A percentile compares a stretch with the other conserved stretches of the same genome.
These are phyloP conservation scores for Lysandra bellargus DNA, from an alignment of 2,888 invertebrate genomes.

Conservation along the genomic window DNA sequence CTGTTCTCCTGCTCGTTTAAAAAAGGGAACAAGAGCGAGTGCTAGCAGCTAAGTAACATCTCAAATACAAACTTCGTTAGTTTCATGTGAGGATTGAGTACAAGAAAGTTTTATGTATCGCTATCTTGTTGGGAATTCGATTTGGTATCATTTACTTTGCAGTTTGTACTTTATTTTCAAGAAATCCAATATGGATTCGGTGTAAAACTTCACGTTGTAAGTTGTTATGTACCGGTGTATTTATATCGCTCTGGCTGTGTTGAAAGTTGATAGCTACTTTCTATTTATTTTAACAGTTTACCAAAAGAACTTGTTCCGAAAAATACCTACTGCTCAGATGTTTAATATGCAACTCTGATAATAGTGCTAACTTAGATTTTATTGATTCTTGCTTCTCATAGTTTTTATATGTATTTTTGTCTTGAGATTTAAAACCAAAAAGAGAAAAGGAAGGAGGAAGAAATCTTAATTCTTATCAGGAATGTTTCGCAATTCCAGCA, in stretches of 20 bases:
- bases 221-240: not conserved
- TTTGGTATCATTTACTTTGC: slow-evolving; percentile 29
- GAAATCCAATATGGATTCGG: not conserved
- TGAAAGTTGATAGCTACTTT: not conserved
- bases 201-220: not conserved
- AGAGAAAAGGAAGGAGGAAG: not conserved
- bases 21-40: slow-evolving; percentile 21
- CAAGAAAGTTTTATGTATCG: slow-evolving; percentile 28
- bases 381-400: no score
- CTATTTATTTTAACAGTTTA: not conserved
- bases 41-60: slow-evolving; percentile 19
- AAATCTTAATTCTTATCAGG: not conserved
- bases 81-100: slow-evolving; percentile 29
- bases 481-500: slow-evolving; percentile 36
- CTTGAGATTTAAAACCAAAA: not conserved
- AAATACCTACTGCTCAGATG: not conserved
- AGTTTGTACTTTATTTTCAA: slow-evolving; percentile 9
- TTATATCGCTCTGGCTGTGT: no score
- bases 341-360: no score
- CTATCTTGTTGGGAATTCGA: slow-evolving; percentile 27
- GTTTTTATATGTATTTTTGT: no score
- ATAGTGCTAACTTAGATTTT: no score
- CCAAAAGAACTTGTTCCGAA: not conserved
- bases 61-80: slow-evolving; percentile 31
- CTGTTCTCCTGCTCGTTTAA: slow-evolving; percentile 2